phyloP scores from a whole-genome alignment of 2,888 invertebrate species.

The Lydus trimaculatus region DNA sequence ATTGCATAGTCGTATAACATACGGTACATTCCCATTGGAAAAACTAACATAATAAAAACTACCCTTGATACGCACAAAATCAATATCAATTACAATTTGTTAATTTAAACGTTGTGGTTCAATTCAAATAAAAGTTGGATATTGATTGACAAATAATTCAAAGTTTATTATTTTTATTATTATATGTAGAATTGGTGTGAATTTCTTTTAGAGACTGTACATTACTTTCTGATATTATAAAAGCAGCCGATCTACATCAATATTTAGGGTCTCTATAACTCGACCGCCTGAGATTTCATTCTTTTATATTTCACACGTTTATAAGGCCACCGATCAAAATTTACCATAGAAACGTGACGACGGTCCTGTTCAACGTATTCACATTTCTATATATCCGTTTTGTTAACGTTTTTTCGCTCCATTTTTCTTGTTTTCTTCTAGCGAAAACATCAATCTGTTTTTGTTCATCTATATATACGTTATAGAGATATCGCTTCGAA shows the following conservation, averaged over 20 bases:
- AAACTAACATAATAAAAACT: not conserved
- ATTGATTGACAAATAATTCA: too few species aligned
- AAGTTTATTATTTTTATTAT: not conserved
- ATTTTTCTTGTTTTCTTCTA: not conserved
- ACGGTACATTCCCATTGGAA: constrained; percentile 34
- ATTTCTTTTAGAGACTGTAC: constrained; percentile 23
- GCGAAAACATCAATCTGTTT: not conserved
- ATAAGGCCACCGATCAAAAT: constrained; percentile 38
- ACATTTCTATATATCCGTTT: not conserved
- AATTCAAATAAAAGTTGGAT: too few species aligned
- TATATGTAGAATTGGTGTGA: not conserved
- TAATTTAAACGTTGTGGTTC: not conserved
- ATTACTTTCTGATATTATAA: constrained; percentile 26
- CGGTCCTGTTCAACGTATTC: not conserved
- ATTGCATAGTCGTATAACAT: constrained; percentile 47
- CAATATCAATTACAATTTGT: not conserved
- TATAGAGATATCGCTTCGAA: not conserved
- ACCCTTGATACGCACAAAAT: not conserved
- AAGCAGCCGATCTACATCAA: constrained; percentile 43
- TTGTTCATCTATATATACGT: not conserved
- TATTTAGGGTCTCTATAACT: constrained; percentile 48
- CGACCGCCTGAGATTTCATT: constrained; percentile 50
- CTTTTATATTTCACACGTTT: constrained; percentile 48
- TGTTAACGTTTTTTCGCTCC: not conserved
- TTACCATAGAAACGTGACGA: constrained; percentile 33